Base-by-base conservation (phyloP, 2,888 invertebrate genomes). In the Saturnia pavonia region DNA sequence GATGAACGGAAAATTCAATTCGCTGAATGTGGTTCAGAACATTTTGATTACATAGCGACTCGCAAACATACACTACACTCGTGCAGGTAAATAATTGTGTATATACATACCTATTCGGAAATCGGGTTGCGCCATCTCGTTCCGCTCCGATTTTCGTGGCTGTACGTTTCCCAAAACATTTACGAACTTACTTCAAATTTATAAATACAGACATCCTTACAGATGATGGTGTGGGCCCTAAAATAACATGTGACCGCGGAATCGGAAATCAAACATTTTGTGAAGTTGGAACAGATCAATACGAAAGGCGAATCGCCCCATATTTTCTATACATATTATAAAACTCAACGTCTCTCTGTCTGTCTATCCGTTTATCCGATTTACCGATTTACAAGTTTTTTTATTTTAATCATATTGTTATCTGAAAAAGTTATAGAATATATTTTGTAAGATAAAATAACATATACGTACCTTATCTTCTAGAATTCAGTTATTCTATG, bases 1-100 rank as follows among this genome's bases (percentile, higher is more conserved):
- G 82, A 85, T 85, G 81, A 83, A 83, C 80, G 74, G 80, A 84
- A 86, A 83, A 83, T 85, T 80, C 82, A 82, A 82, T 85, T 80
- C 80, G 68, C 72, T 78, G 81, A 83, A 85, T 86, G 83, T 81
- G 84, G 83, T 79, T 77, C 77, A 77, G 82, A 80, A 82, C 82
- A 80, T 85, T 86, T 84, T 85, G 85, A 82, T 84, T 84, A 82
- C 82, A 82, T 77, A 82, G 78, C 78, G 75, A 79, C 73, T 80
- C 74, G 77, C 78, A 81, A 82, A 78, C 80, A 80, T 34, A 34
- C 75, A 76, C 76, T 77, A 76, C 75, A 77, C 74, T 74, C 75
- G 73, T 77, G 78, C 80, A 83, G 83, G 86, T 84, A 82, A 86
- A 86, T 86, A 83, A 86, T 84, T 82, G 79, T 79, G 80, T 79